These are phyloP conservation scores for Fissipunctia ypsillon DNA, from an alignment of 2,888 invertebrate species.

Conservation along the genomic window DNA sequence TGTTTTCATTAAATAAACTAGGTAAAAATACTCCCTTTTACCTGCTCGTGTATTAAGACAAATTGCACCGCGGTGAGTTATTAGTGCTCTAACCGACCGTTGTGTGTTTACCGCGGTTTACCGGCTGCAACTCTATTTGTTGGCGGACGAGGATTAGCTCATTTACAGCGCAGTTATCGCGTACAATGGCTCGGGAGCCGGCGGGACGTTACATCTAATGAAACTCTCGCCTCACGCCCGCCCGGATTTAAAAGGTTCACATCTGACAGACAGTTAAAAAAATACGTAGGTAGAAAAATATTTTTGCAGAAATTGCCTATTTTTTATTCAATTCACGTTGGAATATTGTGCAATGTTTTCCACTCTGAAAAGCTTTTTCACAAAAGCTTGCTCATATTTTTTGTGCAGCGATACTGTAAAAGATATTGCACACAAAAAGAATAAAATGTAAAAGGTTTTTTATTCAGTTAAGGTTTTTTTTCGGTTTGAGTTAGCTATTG, in stretches of 20 bases:
- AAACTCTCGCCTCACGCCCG: constrained; percentile 34
- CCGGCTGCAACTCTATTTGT: constrained; percentile 53
- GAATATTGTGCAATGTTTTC: constrained; percentile 37
- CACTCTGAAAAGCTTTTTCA: constrained; percentile 51
- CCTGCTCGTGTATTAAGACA: constrained; percentile 48
- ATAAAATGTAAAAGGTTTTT: constrained; percentile 47
- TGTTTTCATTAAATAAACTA: constrained; percentile 34
- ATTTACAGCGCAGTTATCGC: constrained; percentile 52
- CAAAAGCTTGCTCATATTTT: constrained; percentile 51
- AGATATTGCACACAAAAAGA: constrained; percentile 31
- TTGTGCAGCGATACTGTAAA: constrained; percentile 25
- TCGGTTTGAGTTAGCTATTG: constrained; percentile 21
- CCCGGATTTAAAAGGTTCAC: constrained; percentile 28
- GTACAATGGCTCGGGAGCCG: constrained; percentile 38
- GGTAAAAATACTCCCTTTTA: constrained; percentile 33
- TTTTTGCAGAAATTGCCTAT: constrained; percentile 7
- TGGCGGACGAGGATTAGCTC: constrained; percentile 44
- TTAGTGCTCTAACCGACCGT: constrained; percentile 50
- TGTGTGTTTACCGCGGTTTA: constrained; percentile 49
- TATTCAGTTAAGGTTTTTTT: constrained; percentile 32
- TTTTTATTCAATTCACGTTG: constrained; percentile 39
- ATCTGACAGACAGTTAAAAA: constrained; percentile 12
- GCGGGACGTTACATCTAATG: constrained; percentile 48
- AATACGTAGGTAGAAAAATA: not conserved
- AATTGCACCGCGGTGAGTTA: constrained; percentile 59